Evolutionary conservation across 2,797 vertebrate genomes (phyloP).

Genomic region (Eulemur rubriventer): DNA sequence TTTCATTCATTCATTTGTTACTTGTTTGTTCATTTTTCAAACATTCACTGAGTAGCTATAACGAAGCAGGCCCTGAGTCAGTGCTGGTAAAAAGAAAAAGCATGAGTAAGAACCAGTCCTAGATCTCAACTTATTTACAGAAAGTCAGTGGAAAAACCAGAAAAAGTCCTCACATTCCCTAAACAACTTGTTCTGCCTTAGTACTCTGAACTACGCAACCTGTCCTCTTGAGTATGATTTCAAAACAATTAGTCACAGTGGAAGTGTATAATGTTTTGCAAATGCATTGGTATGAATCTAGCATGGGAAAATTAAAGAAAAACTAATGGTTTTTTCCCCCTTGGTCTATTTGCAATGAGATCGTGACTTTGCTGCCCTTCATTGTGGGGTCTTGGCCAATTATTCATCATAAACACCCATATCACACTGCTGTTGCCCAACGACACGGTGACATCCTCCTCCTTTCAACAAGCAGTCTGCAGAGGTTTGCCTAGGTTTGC

Average conservation of each 20-base stretch:
- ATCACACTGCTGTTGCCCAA: background rate
- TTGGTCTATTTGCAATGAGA: background rate
- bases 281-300: background rate
- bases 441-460: background rate
- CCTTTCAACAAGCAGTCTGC: background rate
- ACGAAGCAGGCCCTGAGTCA: background rate
- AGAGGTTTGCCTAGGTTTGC: background rate
- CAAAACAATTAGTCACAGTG: slow-evolving; percentile 60
- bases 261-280: slow-evolving; percentile 58
- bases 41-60: background rate
- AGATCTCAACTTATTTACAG: slow-evolving; percentile 15
- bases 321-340: background rate
- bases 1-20: background rate
- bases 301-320: slow-evolving; percentile 24
- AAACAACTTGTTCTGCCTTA: slow-evolving; percentile 50
- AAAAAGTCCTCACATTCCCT: background rate
- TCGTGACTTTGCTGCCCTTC: background rate
- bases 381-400: background rate
- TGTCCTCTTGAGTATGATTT: slow-evolving; percentile 38
- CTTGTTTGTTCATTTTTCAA: background rate
- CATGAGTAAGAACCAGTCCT: background rate
- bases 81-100: background rate
- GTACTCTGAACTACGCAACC: background rate
- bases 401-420: background rate
- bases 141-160: background rate